These are phyloP conservation scores for Empidonax alnorum DNA, from an alignment of 2,113 vertebrate species.

Conservation along the genomic window DNA sequence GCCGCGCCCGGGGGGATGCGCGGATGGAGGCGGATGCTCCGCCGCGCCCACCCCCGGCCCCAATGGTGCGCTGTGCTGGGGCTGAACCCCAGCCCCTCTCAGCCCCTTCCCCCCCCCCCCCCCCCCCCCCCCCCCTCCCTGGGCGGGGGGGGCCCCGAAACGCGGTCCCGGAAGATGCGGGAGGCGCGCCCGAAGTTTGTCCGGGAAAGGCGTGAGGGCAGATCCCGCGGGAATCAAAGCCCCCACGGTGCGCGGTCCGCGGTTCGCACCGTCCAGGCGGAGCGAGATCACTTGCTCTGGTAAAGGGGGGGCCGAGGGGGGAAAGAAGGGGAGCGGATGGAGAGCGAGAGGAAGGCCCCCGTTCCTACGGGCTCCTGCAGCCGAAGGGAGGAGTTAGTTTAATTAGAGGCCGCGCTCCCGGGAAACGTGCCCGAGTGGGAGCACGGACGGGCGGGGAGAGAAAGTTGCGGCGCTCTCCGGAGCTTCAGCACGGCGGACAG, in stretches of 20 bases:
- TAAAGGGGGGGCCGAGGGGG: no score
- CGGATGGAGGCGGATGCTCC: not conserved
- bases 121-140: no score
- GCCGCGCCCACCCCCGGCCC: not conserved
- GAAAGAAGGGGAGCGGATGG: not conserved
- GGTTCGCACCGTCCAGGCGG: not conserved
- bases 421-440: not conserved
- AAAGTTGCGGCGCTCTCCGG: not conserved
- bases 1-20: not conserved
- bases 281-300: not conserved
- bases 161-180: not conserved
- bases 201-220: not conserved
- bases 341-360: not conserved
- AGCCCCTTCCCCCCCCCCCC: no score
- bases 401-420: not conserved
- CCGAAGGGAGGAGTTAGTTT: conserved; percentile 31
- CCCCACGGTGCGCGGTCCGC: not conserved
- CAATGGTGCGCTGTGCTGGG: not conserved
- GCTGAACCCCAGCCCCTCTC: not conserved
- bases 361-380: not conserved
- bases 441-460: not conserved
- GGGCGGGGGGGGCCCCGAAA: not conserved
- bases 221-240: not conserved
- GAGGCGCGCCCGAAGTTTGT: not conserved
- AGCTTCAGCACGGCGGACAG: conserved; percentile 69